Percentiles rank a stretch among this genome's conserved stretches.
phyloP scores from a whole-genome alignment of 1,140 invertebrate species.

The Caerostris extrusa region DNA sequence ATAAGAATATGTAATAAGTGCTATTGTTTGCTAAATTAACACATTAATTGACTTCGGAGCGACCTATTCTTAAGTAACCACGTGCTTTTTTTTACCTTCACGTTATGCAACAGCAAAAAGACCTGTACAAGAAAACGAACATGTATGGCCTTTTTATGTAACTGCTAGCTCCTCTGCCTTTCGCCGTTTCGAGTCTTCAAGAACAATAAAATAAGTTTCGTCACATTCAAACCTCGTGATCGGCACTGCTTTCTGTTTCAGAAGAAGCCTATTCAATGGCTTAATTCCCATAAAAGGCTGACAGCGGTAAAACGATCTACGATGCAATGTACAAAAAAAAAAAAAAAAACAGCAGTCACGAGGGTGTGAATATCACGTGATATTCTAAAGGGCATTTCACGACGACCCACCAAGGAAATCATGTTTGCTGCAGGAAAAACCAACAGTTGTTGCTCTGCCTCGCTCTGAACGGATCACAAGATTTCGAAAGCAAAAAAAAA shows the following conservation, averaged over 20 bases:
- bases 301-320: neutral
- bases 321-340: neutral
- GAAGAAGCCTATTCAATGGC: constrained; percentile 22
- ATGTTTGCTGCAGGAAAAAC: neutral
- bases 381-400: neutral
- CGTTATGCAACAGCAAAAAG: neutral
- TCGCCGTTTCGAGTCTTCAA: neutral
- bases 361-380: constrained; percentile 1
- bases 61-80: constrained; percentile 17
- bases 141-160: neutral
- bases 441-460: neutral
- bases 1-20: no score
- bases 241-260: constrained; percentile 3
- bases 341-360: neutral
- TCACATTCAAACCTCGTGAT: constrained; percentile 24
- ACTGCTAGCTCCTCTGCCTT: neutral
- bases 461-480: neutral
- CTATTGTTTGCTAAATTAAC: no score
- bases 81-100: neutral
- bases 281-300: constrained; percentile 39
- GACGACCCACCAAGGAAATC: constrained; percentile 13
- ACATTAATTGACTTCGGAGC: neutral
- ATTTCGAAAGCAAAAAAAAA: neutral
- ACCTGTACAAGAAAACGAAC: neutral
- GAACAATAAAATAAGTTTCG: neutral